A percentile compares a stretch with the other conserved stretches of the same genome.
Evolutionary conservation across 2,113 vertebrate genomes (phyloP).

Genomic region (Gavialis gangeticus): DNA sequence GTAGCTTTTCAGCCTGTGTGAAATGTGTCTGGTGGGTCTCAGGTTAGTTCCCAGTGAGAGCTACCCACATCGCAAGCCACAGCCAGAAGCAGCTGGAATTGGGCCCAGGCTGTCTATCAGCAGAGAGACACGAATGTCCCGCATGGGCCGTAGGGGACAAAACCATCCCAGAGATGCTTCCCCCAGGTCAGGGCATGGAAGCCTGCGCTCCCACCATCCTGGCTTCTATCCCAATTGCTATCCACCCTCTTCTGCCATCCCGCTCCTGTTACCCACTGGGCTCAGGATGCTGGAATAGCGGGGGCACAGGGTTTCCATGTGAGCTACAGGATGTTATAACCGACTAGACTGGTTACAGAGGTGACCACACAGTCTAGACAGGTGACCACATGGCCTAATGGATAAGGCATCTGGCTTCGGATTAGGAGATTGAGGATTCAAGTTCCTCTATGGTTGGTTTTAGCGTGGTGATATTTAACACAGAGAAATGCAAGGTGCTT

Average conservation of each 20-base stretch:
- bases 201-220: neutral
- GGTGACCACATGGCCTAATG: no score
- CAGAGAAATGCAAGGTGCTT: no score
- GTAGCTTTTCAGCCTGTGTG: neutral
- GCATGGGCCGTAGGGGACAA: neutral
- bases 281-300: neutral
- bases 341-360: no score
- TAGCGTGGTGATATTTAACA: no score
- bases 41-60: neutral
- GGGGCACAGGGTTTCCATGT: no score
- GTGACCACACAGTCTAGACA: no score
- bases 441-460: no score
- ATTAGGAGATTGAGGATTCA: no score
- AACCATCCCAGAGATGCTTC: neutral
- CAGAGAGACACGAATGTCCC: neutral
- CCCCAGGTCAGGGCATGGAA: neutral
- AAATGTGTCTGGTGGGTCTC: neutral
- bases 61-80: neutral
- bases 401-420: no score
- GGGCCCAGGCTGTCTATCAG: neutral
- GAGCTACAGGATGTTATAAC: no score
- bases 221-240: neutral
- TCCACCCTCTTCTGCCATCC: neutral
- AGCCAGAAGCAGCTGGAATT: neutral
- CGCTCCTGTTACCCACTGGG: neutral